A percentile compares a stretch with the other conserved stretches of the same genome.
Conservation (phyloP, 2,797 vertebrate species). For the Artibeus jamaicensis region DNA sequence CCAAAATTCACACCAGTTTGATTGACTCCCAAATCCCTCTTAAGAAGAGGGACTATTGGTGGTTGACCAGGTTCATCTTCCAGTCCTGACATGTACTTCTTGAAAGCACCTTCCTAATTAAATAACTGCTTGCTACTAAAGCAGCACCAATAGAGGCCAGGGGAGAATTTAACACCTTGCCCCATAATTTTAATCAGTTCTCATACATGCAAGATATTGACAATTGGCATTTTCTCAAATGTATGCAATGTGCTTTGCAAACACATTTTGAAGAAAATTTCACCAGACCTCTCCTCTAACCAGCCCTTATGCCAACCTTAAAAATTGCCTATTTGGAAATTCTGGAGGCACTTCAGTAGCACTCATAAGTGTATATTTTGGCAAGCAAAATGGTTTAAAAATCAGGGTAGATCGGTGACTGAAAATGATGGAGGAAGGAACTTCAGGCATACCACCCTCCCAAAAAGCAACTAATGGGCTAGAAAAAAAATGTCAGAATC, state of each 20-base stretch:
- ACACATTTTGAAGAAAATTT: neutral
- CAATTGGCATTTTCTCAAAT: constrained; percentile 28
- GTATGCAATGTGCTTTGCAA: neutral
- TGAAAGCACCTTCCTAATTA: neutral
- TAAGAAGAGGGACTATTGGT: neutral
- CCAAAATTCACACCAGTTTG: neutral
- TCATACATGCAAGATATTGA: neutral
- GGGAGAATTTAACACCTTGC: neutral
- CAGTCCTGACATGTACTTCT: neutral
- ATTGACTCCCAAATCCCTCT: neutral
- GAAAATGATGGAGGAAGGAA: neutral
- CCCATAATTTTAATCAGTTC: neutral
- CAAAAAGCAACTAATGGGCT: neutral
- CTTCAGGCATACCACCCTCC: neutral
- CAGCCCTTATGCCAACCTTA: neutral
- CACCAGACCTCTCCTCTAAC: neutral
- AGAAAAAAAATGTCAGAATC: constrained; percentile 7
- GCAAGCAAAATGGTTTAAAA: neutral
- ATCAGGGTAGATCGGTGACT: neutral
- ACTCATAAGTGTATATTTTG: neutral
- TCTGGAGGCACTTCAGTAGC: neutral
- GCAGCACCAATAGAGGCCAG: neutral
- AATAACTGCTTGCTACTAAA: constrained; percentile 6
- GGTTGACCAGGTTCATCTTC: neutral
- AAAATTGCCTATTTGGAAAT: constrained; percentile 27